Conservation (phyloP, 2,113 vertebrate species). For the Myrmecobius fasciatus region DNA sequence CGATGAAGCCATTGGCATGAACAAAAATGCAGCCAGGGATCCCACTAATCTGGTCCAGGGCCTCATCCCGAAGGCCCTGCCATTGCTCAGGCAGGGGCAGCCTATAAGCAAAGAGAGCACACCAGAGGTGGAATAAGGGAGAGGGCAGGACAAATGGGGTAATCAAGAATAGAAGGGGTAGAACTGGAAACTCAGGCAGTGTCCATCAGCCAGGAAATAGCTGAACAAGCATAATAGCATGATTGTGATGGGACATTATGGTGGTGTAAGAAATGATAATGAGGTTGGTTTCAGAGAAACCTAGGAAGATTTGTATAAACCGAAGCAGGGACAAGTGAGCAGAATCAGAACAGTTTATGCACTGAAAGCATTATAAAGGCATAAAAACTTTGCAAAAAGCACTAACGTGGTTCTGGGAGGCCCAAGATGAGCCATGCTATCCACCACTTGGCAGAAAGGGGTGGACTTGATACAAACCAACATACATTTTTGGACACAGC, state of each 20-base stretch:
- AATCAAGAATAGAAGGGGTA: neutral
- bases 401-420: neutral
- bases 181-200: neutral
- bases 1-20: slow-evolving; percentile 93
- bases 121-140: neutral
- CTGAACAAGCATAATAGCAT: neutral
- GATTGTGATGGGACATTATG: too few species aligned
- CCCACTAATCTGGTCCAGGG: slow-evolving; percentile 86
- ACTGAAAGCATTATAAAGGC: too few species aligned
- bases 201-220: neutral
- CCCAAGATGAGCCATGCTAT: too few species aligned
- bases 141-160: neutral
- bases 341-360: too few species aligned
- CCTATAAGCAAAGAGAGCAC: slow-evolving; percentile 71
- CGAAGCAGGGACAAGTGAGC: too few species aligned
- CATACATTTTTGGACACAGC: neutral
- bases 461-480: neutral
- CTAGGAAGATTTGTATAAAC: too few species aligned
- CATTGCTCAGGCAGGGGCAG: slow-evolving; percentile 92
- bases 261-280: neutral
- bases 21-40: slow-evolving; percentile 93
- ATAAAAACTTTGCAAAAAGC: neutral
- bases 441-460: too few species aligned
- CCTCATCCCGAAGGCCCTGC: slow-evolving; percentile 91
- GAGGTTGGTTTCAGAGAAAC: too few species aligned